A percentile compares a stretch with the other conserved stretches of the same genome.
Evolutionary conservation across 2,888 invertebrate genomes (phyloP).

Genomic region (Mechanitis messenoides): DNA sequence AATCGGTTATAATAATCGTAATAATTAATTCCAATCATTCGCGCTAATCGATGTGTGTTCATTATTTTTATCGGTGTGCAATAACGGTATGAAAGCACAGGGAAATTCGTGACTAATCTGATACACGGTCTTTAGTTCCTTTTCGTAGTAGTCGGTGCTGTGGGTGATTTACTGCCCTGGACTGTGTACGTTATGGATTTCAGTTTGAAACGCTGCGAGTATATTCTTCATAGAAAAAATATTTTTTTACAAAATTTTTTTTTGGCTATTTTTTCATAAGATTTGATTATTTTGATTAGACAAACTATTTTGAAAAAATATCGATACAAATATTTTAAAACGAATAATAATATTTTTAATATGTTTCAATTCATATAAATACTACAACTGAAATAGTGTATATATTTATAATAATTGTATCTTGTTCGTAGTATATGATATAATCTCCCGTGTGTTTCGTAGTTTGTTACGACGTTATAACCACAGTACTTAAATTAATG

Average conservation of each 20-base stretch:
- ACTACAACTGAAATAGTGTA: too few species aligned
- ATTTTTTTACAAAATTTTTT: too few species aligned
- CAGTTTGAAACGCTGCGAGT: background rate
- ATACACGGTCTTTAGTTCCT: constrained; percentile 32
- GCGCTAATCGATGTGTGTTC: constrained; percentile 25
- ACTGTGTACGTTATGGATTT: background rate
- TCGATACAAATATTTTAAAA: too few species aligned
- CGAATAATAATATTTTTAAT: too few species aligned
- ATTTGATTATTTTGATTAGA: too few species aligned
- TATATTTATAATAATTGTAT: background rate
- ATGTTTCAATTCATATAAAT: too few species aligned
- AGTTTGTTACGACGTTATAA: constrained; percentile 28
- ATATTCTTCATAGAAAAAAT: background rate
- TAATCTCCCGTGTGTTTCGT: constrained; percentile 22
- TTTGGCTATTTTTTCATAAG: too few species aligned
- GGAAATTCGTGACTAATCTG: constrained; percentile 41
- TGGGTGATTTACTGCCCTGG: constrained; percentile 18
- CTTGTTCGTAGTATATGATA: background rate
- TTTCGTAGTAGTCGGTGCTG: constrained; percentile 30
- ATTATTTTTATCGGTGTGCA: constrained; percentile 26
- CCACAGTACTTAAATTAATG: constrained; percentile 28
- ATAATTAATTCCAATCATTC: constrained; percentile 20
- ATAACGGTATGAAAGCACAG: constrained; percentile 25
- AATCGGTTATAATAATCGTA: constrained; percentile 19
- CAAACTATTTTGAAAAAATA: too few species aligned